Conservation (phyloP, 2,888 invertebrate species). For the Willowsia nigromaculata region DNA sequence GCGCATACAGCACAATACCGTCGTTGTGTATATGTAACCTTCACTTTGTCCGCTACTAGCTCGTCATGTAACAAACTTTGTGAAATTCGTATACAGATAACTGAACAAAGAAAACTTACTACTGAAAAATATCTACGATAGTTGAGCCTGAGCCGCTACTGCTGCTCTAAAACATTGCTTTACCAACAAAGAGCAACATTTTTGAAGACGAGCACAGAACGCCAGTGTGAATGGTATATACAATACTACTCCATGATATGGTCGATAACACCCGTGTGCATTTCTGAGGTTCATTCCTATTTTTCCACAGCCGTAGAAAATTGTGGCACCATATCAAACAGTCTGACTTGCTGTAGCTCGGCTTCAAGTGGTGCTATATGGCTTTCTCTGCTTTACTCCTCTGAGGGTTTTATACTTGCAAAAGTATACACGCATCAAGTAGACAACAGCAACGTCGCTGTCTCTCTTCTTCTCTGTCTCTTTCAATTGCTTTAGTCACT, state of each 20-base stretch:
- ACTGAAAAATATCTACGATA: background rate
- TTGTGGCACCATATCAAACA: background rate
- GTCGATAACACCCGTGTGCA: conserved; percentile 64
- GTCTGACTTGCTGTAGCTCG: background rate
- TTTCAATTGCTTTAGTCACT: conserved; percentile 43
- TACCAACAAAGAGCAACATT: background rate
- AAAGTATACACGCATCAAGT: conserved; percentile 37
- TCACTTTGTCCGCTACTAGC: conserved; percentile 38
- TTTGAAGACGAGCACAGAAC: background rate
- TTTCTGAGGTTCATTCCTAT: background rate
- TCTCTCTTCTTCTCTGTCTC: conserved; percentile 21
- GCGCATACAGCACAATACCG: background rate
- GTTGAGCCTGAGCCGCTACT: background rate
- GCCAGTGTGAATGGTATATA: background rate
- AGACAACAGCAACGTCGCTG: conserved; percentile 38
- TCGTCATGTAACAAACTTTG: background rate
- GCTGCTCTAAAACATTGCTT: background rate
- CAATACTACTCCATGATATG: conserved; percentile 31
- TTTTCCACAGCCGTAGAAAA: background rate
- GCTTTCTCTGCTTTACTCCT: conserved; percentile 17
- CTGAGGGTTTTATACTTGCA: background rate
- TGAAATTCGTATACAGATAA: conserved; percentile 5
- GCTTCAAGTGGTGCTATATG: background rate
- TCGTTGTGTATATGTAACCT: conserved; percentile 22
- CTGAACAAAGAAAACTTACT: background rate